phyloP scores from a whole-genome alignment of 2,113 vertebrate species.

The Sylvilagus bachmani region DNA sequence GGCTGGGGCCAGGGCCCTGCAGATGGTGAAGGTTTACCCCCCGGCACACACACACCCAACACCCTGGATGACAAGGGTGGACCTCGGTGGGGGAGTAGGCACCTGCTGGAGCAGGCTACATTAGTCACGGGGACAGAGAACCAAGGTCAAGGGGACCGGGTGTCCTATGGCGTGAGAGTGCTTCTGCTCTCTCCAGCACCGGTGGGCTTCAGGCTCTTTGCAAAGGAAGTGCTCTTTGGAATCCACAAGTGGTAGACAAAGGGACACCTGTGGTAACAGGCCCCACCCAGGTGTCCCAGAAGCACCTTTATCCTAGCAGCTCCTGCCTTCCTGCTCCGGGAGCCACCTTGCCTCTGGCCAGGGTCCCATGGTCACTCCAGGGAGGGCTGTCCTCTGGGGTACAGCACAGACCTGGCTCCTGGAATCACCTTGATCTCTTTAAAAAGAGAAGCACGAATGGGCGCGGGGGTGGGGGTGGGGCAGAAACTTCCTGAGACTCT shows the following conservation, averaged over 20 bases:
- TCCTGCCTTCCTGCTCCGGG: background rate
- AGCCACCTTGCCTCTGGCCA: background rate
- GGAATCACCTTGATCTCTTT: background rate
- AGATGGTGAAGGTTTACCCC: background rate
- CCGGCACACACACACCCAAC: background rate
- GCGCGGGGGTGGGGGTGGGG: background rate
- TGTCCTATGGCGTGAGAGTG: background rate
- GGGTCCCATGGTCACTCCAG: background rate
- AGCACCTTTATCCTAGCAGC: background rate
- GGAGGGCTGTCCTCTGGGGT: background rate
- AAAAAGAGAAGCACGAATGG: background rate
- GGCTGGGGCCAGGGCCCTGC: background rate
- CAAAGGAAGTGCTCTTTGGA: slow-evolving; percentile 53
- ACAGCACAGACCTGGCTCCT: background rate
- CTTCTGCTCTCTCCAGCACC: background rate
- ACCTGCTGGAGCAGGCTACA: background rate
- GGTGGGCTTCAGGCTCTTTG: background rate
- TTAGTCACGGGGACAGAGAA: background rate
- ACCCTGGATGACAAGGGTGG: background rate
- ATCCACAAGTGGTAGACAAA: background rate
- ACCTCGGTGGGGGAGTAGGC: background rate
- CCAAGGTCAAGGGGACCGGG: background rate
- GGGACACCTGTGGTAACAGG: background rate
- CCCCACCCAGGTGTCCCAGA: background rate
- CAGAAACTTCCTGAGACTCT: background rate